Base-by-base conservation (phyloP, 2,113 vertebrate species). In the Marmota monax region DNA sequence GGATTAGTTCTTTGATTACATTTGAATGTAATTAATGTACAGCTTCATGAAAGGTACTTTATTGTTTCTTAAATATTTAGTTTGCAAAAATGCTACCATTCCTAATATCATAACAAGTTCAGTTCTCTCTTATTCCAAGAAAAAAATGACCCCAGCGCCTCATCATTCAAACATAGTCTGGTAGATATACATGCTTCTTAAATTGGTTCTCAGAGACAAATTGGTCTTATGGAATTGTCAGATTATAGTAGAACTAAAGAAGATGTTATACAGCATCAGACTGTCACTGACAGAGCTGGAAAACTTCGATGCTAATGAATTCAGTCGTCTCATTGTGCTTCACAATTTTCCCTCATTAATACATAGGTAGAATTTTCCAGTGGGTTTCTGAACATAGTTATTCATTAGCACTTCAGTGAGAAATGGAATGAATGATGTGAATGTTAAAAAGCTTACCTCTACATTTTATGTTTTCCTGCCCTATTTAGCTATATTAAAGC, bases 321-420 rank as follows among this genome's bases (percentile, higher is more conserved):
- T 83, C 32, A 63, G 37, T 96, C 53, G 63, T 73, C 27, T 4
- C 23, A 27, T 63, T 77, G 58, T 96, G 45, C 42, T 61, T 93
- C 34, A 69, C 34, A 58, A 63, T 93, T 93, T 93, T 45, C 29
- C 23, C 45, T 90, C 53, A 48, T 65, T 95, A 92, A 61, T 91
- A 48, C 27, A n/a, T n/a, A 48, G 56, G 73, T 92, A 39, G 95
- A 91, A 63, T 88, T 61, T 94, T 95, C 63, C 61, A 61, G 79
- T 94, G 53, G 48, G 17, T 94, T 95, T 97, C 88, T 94, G 32
- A 85, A 69, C 37, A 61, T 63, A 84, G 63, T 92, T 94, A 29
- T 86, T 96, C 63, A 76, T 94, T 94, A 93, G 56, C 39, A 92
- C 29, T 80, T 96, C 23, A 93, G 42, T n/a, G 4, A 92, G 92